Conservation (phyloP, 92 coral and sea anemone genomes). For the Zoanthus gigantus region DNA sequence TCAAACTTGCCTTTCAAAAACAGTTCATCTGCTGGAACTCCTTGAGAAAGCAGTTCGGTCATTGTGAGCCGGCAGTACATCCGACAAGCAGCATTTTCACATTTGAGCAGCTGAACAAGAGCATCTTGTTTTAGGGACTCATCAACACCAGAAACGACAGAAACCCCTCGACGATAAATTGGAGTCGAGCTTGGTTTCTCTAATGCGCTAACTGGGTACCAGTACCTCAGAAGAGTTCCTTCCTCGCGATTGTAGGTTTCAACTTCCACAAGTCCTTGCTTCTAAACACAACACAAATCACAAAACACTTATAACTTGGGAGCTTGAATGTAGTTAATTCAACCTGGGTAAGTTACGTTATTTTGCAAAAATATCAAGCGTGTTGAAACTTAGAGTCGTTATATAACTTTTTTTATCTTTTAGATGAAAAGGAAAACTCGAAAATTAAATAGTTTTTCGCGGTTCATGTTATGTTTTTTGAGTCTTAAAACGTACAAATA, state of each 20-base stretch:
- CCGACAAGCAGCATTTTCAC: conserved; percentile 75
- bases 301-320: background rate
- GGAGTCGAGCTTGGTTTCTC: conserved; percentile 78
- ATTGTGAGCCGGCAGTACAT: conserved; percentile 82
- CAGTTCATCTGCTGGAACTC: conserved; percentile 29
- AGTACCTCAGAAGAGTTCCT: conserved; percentile 90
- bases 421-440: no score
- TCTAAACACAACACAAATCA: conserved; percentile 30
- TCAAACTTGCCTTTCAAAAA: conserved; percentile 20
- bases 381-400: no score
- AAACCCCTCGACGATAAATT: conserved; percentile 81
- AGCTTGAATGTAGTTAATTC: background rate
- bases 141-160: conserved; percentile 75
- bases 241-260: conserved; percentile 96
- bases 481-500: no score
- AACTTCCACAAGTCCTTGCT: conserved; percentile 81
- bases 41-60: conserved; percentile 60
- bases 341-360: no score
- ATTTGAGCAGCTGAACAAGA: conserved; percentile 76
- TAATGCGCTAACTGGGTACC: conserved; percentile 89
- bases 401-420: no score
- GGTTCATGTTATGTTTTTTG: no score
- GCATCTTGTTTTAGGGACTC: conserved; percentile 76
- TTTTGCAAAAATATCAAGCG: no score
- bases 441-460: no score